phyloP scores from a whole-genome alignment of 2,888 invertebrate genomes.

The Dolichopus griseipennis region DNA sequence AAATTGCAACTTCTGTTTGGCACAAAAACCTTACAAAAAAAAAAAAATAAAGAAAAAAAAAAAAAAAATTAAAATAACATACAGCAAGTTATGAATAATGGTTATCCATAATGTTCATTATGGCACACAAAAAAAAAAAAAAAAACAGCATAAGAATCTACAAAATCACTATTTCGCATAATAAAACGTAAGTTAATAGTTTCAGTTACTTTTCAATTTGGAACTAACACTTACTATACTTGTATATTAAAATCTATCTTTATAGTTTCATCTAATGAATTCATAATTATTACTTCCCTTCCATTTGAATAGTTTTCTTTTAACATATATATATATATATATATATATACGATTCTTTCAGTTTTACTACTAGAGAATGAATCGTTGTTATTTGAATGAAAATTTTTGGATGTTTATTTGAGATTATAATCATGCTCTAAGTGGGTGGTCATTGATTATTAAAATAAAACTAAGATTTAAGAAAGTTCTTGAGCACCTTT shows the following conservation, averaged over 20 bases:
- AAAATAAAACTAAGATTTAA: background rate
- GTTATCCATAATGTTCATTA: background rate
- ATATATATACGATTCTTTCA: too few species aligned
- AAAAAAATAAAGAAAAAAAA: background rate
- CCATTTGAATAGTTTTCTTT: too few species aligned
- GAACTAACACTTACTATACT: too few species aligned
- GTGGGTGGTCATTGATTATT: background rate
- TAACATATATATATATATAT: too few species aligned
- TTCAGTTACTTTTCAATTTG: too few species aligned
- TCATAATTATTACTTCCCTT: too few species aligned
- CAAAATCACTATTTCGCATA: background rate
- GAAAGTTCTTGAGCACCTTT: too few species aligned
- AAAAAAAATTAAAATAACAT: background rate
- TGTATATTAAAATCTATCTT: too few species aligned
- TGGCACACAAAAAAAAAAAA: too few species aligned
- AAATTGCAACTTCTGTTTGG: slow-evolving; percentile 4
- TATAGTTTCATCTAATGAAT: too few species aligned
- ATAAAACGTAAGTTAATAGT: background rate
- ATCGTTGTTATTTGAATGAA: background rate
- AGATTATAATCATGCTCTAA: background rate
- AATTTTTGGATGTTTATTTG: background rate
- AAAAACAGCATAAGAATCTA: background rate
- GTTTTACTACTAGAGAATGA: too few species aligned
- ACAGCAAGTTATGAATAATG: background rate
- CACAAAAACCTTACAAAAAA: background rate